phyloP scores from a whole-genome alignment of 2,113 vertebrate species.

The Chionomys nivalis region DNA sequence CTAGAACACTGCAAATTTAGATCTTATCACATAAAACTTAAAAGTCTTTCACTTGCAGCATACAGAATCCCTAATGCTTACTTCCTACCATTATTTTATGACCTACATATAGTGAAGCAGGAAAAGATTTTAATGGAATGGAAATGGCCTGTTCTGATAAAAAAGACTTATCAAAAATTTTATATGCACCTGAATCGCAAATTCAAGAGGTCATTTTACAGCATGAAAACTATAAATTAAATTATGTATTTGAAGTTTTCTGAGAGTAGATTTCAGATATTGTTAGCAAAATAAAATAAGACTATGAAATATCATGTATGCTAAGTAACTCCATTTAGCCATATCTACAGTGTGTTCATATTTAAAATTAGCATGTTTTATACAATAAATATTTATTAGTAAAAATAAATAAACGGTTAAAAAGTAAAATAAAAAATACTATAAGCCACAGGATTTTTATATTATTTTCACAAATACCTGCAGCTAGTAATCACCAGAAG shows the following conservation, averaged over 20 bases:
- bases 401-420: neutral
- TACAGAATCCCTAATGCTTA: neutral
- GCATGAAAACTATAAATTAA: neutral
- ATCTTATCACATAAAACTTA: constrained; percentile 21
- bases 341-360: neutral
- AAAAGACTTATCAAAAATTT: neutral
- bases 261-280: neutral
- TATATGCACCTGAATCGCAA: neutral
- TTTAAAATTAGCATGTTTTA: neutral
- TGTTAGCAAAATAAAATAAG: neutral
- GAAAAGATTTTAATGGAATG: neutral
- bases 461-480: constrained; percentile 1
- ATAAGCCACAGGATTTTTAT: neutral
- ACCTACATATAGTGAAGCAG: neutral
- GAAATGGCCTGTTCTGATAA: constrained; percentile 5
- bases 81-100: neutral
- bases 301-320: neutral
- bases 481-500: neutral
- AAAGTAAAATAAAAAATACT: neutral
- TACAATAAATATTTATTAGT: neutral
- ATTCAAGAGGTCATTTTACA: neutral
- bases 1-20: neutral
- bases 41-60: neutral
- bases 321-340: neutral
- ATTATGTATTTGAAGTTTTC: neutral